Base-by-base conservation (phyloP, 2,888 invertebrate genomes). In the Silvanus unidentatus region DNA sequence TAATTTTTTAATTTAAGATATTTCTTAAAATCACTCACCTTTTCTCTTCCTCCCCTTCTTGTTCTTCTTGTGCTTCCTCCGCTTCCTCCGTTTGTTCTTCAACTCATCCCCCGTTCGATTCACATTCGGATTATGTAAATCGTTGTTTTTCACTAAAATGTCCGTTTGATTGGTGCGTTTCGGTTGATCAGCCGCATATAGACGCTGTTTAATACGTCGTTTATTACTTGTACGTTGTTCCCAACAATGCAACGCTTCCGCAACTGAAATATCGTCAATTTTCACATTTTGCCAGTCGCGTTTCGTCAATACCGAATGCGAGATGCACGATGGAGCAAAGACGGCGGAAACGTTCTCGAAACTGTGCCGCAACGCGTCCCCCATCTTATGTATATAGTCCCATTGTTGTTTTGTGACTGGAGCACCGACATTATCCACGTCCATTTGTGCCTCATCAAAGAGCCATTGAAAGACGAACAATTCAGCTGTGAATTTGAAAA, bases 381-480 rank as follows among this genome's bases (percentile, higher is more conserved):
- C 94, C 75, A 93, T 88, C 64, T 86, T 84, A 65, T 94, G 91
- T 47, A 95, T 91, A 60, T 91, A 91, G 60, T 93, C 88, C 94
- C 94, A 95, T 63, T 95, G 94, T 47, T 88, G 84, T 43, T 89
- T 86, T 10, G 91, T 87, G 1, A 89, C 84, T 1, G 93, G 93
- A 0, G 90, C 84, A 0, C 90, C 88, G 1, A 95, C 90, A 60
- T 94, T 94, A 68, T 93, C 92, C 0, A 89, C 92, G 22, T 88
- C 84, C 78, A 96, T 84, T 74, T 95, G 95, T 2, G 94, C 94
- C 65, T 94, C 93, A 68, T 96, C 95, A 69, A 93, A 95, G 40
- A 95, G 76, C 82, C 93, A 94, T 78, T 95, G 95, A 68, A 95
- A 91, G 15, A 96, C 86, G 68, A 95, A 96, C 16, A 95, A 76